Base-by-base conservation (phyloP, 2,113 vertebrate species). In the Phaethon lepturus region DNA sequence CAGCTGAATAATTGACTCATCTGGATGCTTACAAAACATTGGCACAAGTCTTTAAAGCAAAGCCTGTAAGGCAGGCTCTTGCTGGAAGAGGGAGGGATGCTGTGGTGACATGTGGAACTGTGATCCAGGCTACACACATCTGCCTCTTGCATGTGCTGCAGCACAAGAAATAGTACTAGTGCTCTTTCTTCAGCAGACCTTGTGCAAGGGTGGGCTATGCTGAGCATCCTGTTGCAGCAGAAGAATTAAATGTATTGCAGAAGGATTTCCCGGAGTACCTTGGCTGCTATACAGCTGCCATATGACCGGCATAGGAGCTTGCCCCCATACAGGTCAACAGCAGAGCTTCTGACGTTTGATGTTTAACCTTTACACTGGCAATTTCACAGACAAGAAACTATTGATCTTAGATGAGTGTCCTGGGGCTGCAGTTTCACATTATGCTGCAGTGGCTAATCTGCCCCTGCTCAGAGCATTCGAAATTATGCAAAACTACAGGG, bases 341-440 rank as follows among this genome's bases (percentile, higher is more conserved):
- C 10, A 16, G 52, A 82, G 38, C 60, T 7, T 18, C 28, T 0
- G 0, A 10, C 19, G n/a, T 35, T 74, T 91, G 0, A 10, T 17
- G n/a, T 35, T 74, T 91, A 40, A 40, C 2, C 4, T 66, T 53
- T 88, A 33, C 6, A 62, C 47, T 26, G 22, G 55, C 50, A 13
- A 3, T 47, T 87, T 77, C 45, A 31, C 52, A 29, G 31, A 53
- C 22, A 73, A 77, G 53, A 81, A 81, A 14, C 5, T n/a, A 19
- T 4, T 50, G 38, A 35, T 22, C 18, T 60, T 56, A 50, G 1
- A 1, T 2, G 1, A 64, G 6, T 24, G 10, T 13, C 17, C 25
- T 47, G 33, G 26, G 49, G 10, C 38, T 47, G 14, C 17, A 77
- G 2, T 11, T 60, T 81, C 47, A 40, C 11, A 11, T 62, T 25